phyloP scores from a whole-genome alignment of 92 coral and sea anemone species.

The Plumapathes pennacea region DNA sequence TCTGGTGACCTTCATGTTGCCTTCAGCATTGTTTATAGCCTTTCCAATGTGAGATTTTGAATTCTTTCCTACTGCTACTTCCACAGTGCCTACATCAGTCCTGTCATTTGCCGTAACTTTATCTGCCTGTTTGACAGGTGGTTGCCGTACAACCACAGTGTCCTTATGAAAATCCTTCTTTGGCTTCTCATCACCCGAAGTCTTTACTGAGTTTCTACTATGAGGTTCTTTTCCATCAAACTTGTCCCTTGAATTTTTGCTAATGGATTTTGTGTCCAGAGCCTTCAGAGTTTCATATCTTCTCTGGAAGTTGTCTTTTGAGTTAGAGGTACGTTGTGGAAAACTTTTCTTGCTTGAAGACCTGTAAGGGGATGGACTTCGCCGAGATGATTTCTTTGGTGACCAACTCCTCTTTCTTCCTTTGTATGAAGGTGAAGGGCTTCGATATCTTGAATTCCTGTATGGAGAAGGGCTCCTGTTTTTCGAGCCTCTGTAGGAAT shows the following conservation, averaged over 20 bases:
- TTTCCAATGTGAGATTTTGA: slow-evolving; percentile 6
- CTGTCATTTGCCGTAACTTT: slow-evolving; percentile 14
- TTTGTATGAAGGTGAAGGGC: slow-evolving; percentile 56
- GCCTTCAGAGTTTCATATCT: slow-evolving; percentile 46
- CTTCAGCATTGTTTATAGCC: slow-evolving; percentile 6
- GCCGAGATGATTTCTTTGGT: slow-evolving; percentile 19
- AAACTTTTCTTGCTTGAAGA: slow-evolving; percentile 46
- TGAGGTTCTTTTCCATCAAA: slow-evolving; percentile 19
- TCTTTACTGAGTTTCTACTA: slow-evolving; percentile 5
- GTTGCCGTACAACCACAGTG: slow-evolving; percentile 3
- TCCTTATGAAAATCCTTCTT: slow-evolving; percentile 27
- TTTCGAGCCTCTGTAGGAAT: slow-evolving; percentile 35
- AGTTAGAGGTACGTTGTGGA: slow-evolving; percentile 43
- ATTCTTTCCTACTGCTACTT: slow-evolving; percentile 3
- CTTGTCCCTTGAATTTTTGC: slow-evolving; percentile 27
- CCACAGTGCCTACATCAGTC: slow-evolving; percentile 48
- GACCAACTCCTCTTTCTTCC: too few species aligned
- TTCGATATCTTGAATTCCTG: slow-evolving; percentile 54
- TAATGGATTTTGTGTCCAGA: slow-evolving; percentile 47
- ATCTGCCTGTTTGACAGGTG: slow-evolving; percentile 1
- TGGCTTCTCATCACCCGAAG: slow-evolving; percentile 48
- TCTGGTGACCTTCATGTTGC: neutral
- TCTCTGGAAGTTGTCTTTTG: slow-evolving; percentile 44
- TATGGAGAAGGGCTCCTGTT: slow-evolving; percentile 64
- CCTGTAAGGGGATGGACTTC: slow-evolving; percentile 52